These are phyloP conservation scores for Platyrinchus mystaceus DNA, from an alignment of 2,797 vertebrate genomes.

Conservation along the genomic window DNA sequence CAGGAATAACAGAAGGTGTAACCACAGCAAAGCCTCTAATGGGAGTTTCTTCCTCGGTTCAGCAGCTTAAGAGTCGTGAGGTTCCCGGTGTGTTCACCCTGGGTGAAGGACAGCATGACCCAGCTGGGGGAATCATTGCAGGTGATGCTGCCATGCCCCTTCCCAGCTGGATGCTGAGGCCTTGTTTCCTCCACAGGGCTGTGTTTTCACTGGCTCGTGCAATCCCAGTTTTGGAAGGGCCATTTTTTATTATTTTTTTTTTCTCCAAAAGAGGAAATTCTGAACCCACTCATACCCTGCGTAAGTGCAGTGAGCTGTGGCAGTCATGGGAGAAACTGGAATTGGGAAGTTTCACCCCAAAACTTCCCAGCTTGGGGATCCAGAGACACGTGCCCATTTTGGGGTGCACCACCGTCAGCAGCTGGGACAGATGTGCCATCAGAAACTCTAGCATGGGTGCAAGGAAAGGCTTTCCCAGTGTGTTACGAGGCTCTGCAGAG, in stretches of 20 bases:
- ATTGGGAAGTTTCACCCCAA: background rate
- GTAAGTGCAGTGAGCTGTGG: background rate
- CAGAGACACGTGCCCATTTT: fast-evolving
- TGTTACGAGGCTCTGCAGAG: background rate
- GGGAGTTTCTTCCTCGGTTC: background rate
- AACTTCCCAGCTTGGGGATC: background rate
- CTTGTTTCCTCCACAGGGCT: background rate
- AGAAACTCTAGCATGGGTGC: fast-evolving
- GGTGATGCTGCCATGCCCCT: background rate
- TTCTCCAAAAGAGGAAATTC: background rate
- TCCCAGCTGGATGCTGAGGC: fast-evolving
- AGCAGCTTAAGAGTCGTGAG: background rate
- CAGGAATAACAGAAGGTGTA: constrained; percentile 42
- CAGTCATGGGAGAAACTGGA: background rate
- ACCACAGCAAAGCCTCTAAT: background rate
- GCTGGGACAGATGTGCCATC: background rate
- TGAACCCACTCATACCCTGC: background rate
- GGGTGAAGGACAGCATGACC: background rate
- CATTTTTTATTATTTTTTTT: background rate
- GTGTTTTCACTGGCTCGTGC: background rate
- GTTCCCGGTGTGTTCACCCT: fast-evolving
- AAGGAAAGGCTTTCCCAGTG: background rate
- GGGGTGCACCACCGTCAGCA: background rate
- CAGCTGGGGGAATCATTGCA: background rate
- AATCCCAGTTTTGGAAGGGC: background rate